Evolutionary conservation across 2,888 invertebrate species (phyloP).

Genomic region (Crocallis elinguaria): DNA sequence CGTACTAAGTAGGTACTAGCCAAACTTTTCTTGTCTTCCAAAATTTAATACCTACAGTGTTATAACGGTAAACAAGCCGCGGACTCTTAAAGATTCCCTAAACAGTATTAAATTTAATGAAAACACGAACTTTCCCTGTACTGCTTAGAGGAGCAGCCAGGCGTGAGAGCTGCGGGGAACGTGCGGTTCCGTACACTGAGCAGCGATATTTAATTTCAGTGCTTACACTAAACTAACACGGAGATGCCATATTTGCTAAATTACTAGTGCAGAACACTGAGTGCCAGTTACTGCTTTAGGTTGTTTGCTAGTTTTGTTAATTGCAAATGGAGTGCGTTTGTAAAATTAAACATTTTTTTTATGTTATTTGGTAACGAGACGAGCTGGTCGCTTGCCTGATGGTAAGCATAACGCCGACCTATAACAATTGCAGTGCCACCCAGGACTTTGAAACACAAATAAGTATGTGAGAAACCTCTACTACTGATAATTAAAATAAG

Average conservation of each 20-base stretch:
- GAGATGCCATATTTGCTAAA: not conserved
- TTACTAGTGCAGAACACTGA: too few species aligned
- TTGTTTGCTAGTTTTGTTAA: not conserved
- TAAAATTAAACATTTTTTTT: too few species aligned
- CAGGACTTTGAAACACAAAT: too few species aligned
- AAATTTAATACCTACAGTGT: constrained; percentile 19
- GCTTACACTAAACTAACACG: not conserved
- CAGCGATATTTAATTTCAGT: constrained; percentile 10
- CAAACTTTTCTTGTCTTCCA: constrained; percentile 8
- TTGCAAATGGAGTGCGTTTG: not conserved
- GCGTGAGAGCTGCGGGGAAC: constrained; percentile 14
- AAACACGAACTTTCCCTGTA: constrained; percentile 34
- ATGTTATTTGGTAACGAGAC: too few species aligned
- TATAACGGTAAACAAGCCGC: constrained; percentile 13
- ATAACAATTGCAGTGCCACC: too few species aligned
- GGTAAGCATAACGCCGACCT: too few species aligned
- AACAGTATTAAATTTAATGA: constrained; percentile 42
- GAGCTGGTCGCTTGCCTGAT: too few species aligned
- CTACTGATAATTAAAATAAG: too few species aligned
- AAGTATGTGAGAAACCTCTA: too few species aligned
- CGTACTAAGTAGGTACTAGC: constrained; percentile 1
- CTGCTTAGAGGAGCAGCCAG: constrained; percentile 31
- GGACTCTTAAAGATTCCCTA: constrained; percentile 25
- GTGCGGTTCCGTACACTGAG: constrained; percentile 33
- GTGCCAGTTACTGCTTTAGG: not conserved